phyloP scores from a whole-genome alignment of 2,113 vertebrate genomes.

The Gymnocephalus cernua region DNA sequence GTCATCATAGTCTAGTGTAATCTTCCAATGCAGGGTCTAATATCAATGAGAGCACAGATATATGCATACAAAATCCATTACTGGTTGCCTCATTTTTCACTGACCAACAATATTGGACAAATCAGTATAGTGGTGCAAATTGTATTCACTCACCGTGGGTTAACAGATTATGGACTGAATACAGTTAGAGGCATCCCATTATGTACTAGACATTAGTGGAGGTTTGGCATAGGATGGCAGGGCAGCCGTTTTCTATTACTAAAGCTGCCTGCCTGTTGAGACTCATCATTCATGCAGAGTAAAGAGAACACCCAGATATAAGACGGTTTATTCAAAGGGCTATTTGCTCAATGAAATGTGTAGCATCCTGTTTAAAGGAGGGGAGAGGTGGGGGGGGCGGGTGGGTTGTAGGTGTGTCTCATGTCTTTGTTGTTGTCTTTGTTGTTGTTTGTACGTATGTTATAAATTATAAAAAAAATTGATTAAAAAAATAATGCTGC shows the following conservation, averaged over 20 bases:
- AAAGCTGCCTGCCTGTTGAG: constrained; percentile 11
- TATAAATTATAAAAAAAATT: too few relatives aligned
- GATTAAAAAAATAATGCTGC: too few relatives aligned
- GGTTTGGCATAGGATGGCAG: constrained; percentile 14
- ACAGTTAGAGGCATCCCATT: constrained; percentile 32
- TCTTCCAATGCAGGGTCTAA: constrained; percentile 45
- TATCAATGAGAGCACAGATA: constrained; percentile 49
- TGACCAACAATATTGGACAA: constrained; percentile 47
- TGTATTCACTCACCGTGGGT: constrained; percentile 36
- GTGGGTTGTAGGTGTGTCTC: too few relatives aligned
- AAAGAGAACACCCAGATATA: constrained; percentile 13
- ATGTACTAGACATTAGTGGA: constrained; percentile 33
- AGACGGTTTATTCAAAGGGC: neutral
- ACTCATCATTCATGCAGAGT: constrained; percentile 12
- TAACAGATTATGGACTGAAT: constrained; percentile 37
- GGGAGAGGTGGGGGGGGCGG: too few relatives aligned
- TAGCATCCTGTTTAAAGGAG: neutral
- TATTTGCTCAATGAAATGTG: neutral
- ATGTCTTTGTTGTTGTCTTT: too few relatives aligned
- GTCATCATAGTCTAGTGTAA: constrained; percentile 62
- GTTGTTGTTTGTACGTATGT: too few relatives aligned
- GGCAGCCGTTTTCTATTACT: constrained; percentile 23
- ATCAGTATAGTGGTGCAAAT: constrained; percentile 42
- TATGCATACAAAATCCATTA: constrained; percentile 55
- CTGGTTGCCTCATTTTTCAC: constrained; percentile 38